Base-by-base conservation (phyloP, 2,888 invertebrate species). In the Lottia scabra region DNA sequence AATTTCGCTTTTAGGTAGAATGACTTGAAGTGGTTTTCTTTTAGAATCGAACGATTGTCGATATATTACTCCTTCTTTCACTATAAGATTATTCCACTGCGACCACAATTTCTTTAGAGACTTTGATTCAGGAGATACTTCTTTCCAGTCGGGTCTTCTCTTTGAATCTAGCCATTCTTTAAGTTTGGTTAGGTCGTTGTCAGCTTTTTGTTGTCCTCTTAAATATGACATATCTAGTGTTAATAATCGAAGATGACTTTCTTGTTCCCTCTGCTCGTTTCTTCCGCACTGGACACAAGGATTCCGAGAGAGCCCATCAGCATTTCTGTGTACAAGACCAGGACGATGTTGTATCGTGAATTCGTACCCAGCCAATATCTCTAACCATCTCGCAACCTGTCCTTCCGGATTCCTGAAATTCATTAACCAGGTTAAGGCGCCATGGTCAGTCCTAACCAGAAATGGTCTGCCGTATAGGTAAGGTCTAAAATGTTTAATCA, bases 401-500 rank as follows among this genome's bases (percentile, higher is more conserved):
- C 74, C 76, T 30, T 76, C 74, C 1, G 74, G 78, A 23, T 75
- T 65, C 44, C 75, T 78, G 12, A 76, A 76, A 10, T 68, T 72
- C n/a, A 68, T 46, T 23, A 78, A 30, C 78, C 80, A 81, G 15
- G 19, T 19, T 5, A 80, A 65, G 4, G 81, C 76, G 4, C 74
- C 71, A 71, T 83, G 82, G 71, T 82, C 81, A 26, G 80, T 78
- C 19, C 81, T 44, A 1, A 82, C 71, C 6, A 73, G 27, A 71
- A 81, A 79, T 12, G 72, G 6, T 56, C 70, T 56, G 12, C 78
- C 79, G 48, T 71, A 76, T 23, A 83, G 71, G 66, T 78, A 83
- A 48, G 74, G 79, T 26, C 75, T 68, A 66, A 78, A 83, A n/a
- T 81, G 71, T 44, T 75, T 76, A 6, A 82, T 67, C 69, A 78